phyloP scores from a whole-genome alignment of 2,113 vertebrate genomes.

The Diphyllodes magnificus region DNA sequence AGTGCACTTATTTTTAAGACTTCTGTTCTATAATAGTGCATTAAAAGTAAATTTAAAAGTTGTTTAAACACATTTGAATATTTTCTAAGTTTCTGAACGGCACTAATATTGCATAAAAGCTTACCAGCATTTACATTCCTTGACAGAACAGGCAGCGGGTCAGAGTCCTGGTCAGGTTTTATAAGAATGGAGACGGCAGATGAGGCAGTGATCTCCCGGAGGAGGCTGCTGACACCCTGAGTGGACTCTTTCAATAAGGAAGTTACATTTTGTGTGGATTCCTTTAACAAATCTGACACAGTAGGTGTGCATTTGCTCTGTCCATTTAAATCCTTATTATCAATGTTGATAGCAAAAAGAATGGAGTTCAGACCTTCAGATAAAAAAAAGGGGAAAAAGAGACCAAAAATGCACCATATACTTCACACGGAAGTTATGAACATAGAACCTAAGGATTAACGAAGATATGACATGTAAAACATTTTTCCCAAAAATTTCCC shows the following conservation, averaged over 20 bases:
- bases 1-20: not conserved
- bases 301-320: constrained; percentile 74
- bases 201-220: constrained; percentile 90
- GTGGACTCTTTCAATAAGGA: constrained; percentile 92
- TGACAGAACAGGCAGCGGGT: constrained; percentile 86
- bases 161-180: constrained; percentile 78
- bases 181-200: constrained; percentile 87
- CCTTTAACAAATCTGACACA: constrained; percentile 89
- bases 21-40: not conserved
- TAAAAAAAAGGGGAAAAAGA: not conserved
- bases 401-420: not conserved
- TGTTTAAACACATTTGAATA: not conserved
- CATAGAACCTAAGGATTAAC: not conserved
- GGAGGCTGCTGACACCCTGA: constrained; percentile 91
- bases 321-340: constrained; percentile 94
- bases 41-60: not conserved
- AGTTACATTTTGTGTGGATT: constrained; percentile 95
- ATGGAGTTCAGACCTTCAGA: constrained; percentile 92
- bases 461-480: not conserved
- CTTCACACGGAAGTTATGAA: not conserved
- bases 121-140: constrained; percentile 66
- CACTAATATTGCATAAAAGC: not conserved
- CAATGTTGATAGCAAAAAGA: constrained; percentile 97
- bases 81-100: not conserved
- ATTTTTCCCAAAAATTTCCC: not conserved